These are phyloP conservation scores for Nebria brevicollis DNA, from an alignment of 2,888 invertebrate genomes.

Conservation along the genomic window DNA sequence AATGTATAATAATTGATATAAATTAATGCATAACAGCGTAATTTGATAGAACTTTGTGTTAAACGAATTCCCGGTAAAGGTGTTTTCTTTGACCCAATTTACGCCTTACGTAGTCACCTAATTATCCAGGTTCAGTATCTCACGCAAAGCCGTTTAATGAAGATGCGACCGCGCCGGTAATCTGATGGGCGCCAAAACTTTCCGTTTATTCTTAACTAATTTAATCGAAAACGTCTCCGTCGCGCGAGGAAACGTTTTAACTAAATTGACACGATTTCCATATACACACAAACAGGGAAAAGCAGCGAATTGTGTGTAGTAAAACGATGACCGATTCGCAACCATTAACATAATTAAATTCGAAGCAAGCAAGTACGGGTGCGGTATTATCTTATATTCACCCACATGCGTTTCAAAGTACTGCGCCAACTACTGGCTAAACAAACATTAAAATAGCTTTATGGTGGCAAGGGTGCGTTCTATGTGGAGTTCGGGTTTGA, in stretches of 20 bases:
- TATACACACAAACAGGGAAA: background rate
- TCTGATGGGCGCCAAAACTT: slow-evolving; percentile 16
- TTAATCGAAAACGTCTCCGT: slow-evolving; percentile 11
- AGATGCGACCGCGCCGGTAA: slow-evolving; percentile 11
- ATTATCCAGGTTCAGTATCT: background rate
- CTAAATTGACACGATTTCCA: slow-evolving; percentile 43
- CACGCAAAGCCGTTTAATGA: slow-evolving; percentile 14
- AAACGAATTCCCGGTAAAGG: background rate
- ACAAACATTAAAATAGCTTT: slow-evolving; percentile 22
- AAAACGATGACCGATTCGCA: slow-evolving; percentile 20
- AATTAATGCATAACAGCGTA: background rate
- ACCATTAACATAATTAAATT: slow-evolving; percentile 44
- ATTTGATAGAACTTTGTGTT: background rate
- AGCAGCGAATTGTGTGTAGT: slow-evolving; percentile 14
- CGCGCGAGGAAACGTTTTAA: slow-evolving; percentile 33
- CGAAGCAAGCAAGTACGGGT: slow-evolving; percentile 14
- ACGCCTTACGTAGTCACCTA: background rate
- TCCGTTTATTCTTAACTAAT: slow-evolving; percentile 15
- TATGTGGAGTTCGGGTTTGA: slow-evolving; percentile 15
- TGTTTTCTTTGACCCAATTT: background rate
- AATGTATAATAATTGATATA: too few species aligned
- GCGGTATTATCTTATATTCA: slow-evolving; percentile 7
- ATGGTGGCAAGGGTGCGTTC: slow-evolving; percentile 20
- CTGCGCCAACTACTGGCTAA: slow-evolving; percentile 19
- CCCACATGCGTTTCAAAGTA: slow-evolving; percentile 5